Evolutionary conservation across 2,113 vertebrate species (phyloP).

Genomic region (Cheirogaleus medius): DNA sequence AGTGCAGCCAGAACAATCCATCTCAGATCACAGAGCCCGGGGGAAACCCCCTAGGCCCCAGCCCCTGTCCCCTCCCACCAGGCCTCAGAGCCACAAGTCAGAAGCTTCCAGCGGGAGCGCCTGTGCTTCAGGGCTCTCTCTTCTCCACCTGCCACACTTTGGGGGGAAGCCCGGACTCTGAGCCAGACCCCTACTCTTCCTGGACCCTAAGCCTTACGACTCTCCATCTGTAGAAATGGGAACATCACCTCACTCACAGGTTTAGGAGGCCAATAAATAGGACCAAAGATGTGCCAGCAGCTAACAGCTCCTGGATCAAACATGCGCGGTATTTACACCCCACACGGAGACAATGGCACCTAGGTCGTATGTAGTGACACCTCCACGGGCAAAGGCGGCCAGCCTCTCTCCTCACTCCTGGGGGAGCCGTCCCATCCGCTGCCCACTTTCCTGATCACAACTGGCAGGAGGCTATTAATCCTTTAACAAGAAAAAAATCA

Average conservation of each 20-base stretch:
- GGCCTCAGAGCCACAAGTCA: not conserved
- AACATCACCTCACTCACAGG: not conserved
- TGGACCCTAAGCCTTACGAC: not conserved
- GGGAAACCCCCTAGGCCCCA: not conserved
- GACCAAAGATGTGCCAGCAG: fast-evolving
- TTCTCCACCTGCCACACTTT: fast-evolving
- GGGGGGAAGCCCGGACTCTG: not conserved
- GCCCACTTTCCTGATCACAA: conserved; percentile 45
- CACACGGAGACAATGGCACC: not conserved
- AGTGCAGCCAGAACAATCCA: not conserved
- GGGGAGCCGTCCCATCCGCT: not conserved
- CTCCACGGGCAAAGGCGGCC: fast-evolving
- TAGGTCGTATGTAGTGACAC: fast-evolving
- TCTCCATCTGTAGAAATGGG: not conserved
- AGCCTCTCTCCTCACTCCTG: not conserved
- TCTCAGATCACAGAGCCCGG: not conserved
- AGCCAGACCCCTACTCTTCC: not conserved
- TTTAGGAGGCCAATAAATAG: not conserved
- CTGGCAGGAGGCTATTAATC: not conserved
- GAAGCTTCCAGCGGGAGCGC: fast-evolving
- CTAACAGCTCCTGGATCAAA: not conserved
- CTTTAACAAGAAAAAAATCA: not conserved
- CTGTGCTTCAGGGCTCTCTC: not conserved
- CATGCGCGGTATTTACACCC: not conserved
- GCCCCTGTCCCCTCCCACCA: not conserved